phyloP scores from a whole-genome alignment of 2,797 vertebrate species.

The Acomys russatus region DNA sequence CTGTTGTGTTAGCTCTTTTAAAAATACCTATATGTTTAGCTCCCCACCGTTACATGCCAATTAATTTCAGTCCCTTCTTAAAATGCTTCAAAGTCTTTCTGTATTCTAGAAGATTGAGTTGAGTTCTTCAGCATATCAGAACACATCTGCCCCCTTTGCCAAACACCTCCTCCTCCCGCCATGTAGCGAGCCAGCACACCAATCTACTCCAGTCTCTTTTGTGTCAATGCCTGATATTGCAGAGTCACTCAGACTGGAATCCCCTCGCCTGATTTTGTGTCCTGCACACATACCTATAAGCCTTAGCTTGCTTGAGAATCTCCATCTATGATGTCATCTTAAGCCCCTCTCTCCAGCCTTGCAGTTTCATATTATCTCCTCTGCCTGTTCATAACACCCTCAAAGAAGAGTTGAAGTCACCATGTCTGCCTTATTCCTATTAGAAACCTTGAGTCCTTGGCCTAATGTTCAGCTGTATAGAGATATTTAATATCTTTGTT shows the following conservation, averaged over 20 bases:
- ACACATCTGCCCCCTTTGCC: background rate
- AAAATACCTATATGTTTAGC: background rate
- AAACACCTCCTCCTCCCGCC: background rate
- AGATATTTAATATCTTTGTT: background rate
- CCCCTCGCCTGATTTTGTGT: background rate
- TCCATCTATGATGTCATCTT: background rate
- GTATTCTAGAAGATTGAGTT: background rate
- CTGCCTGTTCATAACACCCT: background rate
- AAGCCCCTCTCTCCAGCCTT: background rate
- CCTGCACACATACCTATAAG: background rate
- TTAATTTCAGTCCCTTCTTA: background rate
- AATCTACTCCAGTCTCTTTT: background rate
- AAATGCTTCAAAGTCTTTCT: slow-evolving; percentile 43
- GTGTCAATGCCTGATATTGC: background rate
- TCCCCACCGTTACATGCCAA: background rate
- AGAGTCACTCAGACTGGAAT: background rate
- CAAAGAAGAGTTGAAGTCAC: background rate
- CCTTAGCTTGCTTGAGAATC: background rate
- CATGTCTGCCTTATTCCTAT: background rate
- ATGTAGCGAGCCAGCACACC: background rate
- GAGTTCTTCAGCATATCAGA: background rate
- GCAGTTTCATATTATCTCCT: background rate
- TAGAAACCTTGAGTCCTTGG: background rate
- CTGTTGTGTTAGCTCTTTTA: slow-evolving; percentile 17
- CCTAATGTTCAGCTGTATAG: background rate